Evolutionary conservation across 2,113 vertebrate species (phyloP).

Genomic region (Mus spicilegus): DNA sequence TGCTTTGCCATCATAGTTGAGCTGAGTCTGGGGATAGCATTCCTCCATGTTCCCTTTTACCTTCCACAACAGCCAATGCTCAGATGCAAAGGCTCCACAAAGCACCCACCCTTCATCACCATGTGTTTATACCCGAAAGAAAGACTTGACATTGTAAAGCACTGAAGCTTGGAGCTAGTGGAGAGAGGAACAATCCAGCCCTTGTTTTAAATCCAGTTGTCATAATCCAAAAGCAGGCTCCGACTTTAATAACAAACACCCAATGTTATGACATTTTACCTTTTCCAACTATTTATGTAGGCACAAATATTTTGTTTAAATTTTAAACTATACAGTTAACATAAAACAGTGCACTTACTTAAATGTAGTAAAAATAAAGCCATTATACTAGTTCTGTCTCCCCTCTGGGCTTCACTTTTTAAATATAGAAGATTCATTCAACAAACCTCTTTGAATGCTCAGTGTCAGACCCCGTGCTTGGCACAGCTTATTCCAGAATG

Average conservation of each 20-base stretch:
- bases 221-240: conserved; percentile 80
- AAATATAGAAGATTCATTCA: conserved; percentile 77
- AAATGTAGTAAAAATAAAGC: conserved; percentile 76
- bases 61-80: background rate
- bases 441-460: conserved; percentile 3
- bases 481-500: background rate
- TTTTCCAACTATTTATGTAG: conserved; percentile 83
- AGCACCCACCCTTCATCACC: conserved; percentile 34
- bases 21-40: background rate
- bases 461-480: conserved; percentile 36
- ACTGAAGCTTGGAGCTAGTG: conserved; percentile 40
- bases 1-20: background rate
- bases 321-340: conserved; percentile 82
- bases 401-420: conserved; percentile 62
- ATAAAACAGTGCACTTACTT: conserved; percentile 81
- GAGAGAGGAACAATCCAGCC: conserved; percentile 67
- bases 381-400: conserved; percentile 63
- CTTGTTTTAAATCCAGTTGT: conserved; percentile 83
- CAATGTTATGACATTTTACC: conserved; percentile 84
- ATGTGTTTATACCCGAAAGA: conserved; percentile 70
- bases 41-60: background rate
- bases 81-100: conserved; percentile 39
- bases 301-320: conserved; percentile 84
- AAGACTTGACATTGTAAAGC: conserved; percentile 63
- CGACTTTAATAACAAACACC: conserved; percentile 82